Evolutionary conservation across 2,113 vertebrate genomes (phyloP), one percentile per base, ranked within the genome.

Genomic region (Nicator chloris): DNA sequence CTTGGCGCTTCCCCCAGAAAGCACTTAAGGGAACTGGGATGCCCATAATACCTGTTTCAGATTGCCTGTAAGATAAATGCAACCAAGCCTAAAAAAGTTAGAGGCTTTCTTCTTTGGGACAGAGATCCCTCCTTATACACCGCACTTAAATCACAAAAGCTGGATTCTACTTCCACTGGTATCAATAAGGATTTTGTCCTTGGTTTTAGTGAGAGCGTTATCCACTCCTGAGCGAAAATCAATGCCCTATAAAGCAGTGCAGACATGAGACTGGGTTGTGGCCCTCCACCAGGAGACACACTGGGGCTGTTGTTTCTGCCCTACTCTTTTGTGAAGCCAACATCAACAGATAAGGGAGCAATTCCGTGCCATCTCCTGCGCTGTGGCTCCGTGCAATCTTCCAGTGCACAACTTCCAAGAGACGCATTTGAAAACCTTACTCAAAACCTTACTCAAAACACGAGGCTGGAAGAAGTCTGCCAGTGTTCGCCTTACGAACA

Each of bases 321-420:
- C 0, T 44, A n/a, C 73, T 86, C 44, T 84, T 83, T 56, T 92
- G 57, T 75, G 49, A 63, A 85, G 91, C 83, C 91, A 94, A 14
- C 49, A 72, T 71, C 86, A 91, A 86, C 65, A 89, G 91, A 86
- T 69, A 89, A 86, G 56, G 80, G 73, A 97, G 56, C 35, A 44
- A 59, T 75, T 73, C 65, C 0, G 0, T 0, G 0, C 47, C 0
- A 0, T 37, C 82, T 87, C 85, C 65, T 11, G 73, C 0, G 0
- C 44, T 12, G 31, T 0, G 5, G 80, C 61, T 78, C 42, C 1
- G 0, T 78, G 45, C 49, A 49, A 1, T 49, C 89, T 91, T 71
- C 57, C 65, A 72, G n/a, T 2, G 30, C 33, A 28, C 42, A 71
- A 70, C 23, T 82, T 95, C 93, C 53, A 72, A 69, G 65, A 42